phyloP scores from a whole-genome alignment of 2,797 vertebrate species.

The Xiphophorus birchmanni region DNA sequence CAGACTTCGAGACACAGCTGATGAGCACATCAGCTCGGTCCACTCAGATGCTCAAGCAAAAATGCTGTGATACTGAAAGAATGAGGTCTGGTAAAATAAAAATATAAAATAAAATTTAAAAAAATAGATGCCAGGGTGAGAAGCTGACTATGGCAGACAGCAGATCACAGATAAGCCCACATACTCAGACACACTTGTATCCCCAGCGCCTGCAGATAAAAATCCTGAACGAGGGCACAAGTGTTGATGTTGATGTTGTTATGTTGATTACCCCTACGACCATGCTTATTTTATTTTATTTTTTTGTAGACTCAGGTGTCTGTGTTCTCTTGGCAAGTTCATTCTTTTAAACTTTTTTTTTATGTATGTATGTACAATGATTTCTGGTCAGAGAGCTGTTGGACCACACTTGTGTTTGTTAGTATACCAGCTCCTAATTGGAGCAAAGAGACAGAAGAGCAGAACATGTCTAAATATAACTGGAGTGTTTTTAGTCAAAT shows the following conservation, averaged over 20 bases:
- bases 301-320: background rate
- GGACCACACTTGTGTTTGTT: background rate
- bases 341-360: background rate
- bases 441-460: slow-evolving; percentile 13
- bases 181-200: slow-evolving; percentile 20
- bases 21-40: slow-evolving; percentile 21
- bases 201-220: slow-evolving; percentile 23
- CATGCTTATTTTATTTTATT: slow-evolving; percentile 1
- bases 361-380: background rate
- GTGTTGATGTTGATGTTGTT: no score
- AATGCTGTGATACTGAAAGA: slow-evolving; percentile 30
- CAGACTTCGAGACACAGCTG: slow-evolving; percentile 9
- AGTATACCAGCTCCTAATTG: background rate
- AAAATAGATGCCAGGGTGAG: slow-evolving; percentile 41
- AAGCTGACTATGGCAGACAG: slow-evolving; percentile 44
- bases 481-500: background rate
- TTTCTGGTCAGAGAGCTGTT: background rate
- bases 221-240: slow-evolving; percentile 14
- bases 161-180: slow-evolving; percentile 51
- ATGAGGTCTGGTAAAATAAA: slow-evolving; percentile 50
- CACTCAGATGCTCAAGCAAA: slow-evolving; percentile 32
- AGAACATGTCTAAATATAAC: background rate
- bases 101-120: slow-evolving; percentile 7
- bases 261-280: slow-evolving; percentile 14
- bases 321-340: background rate